Conservation (phyloP, 2,113 vertebrate species). For the Hucho hucho region DNA sequence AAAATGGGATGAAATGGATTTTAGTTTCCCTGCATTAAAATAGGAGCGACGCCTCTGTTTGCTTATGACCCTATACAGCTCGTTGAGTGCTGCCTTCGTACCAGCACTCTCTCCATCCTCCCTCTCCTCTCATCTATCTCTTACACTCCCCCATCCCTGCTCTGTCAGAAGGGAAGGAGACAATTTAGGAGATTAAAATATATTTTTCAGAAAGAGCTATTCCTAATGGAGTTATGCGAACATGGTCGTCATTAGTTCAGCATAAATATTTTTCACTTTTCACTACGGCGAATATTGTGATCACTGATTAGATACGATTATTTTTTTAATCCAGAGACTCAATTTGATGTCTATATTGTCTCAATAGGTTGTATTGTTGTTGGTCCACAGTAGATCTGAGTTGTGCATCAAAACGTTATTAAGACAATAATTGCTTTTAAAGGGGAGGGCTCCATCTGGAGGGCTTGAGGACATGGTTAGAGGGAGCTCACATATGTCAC, state of each 20-base stretch:
- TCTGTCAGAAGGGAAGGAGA: background rate
- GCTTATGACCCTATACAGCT: no score
- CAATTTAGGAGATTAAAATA: background rate
- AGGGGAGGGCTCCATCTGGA: conserved; percentile 57
- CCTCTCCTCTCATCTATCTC: conserved; percentile 15
- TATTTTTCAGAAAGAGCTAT: background rate
- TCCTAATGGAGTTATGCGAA: background rate
- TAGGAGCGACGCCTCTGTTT: no score
- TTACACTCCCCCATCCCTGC: background rate
- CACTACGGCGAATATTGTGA: background rate
- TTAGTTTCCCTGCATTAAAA: no score
- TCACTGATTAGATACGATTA: background rate
- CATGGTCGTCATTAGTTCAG: background rate
- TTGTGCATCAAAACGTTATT: background rate
- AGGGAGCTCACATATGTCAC: conserved; percentile 59
- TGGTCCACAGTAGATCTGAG: background rate
- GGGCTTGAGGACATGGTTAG: conserved; percentile 49
- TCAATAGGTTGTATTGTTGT: background rate
- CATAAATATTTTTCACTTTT: background rate
- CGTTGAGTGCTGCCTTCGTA: no score
- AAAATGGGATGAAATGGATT: no score
- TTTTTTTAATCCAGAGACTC: background rate
- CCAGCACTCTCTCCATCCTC: background rate
- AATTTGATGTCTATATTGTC: background rate
- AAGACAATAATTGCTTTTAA: conserved; percentile 44